These are phyloP conservation scores for Dermatophagoides farinae DNA, from an alignment of 1,140 invertebrate species.

Conservation along the genomic window DNA sequence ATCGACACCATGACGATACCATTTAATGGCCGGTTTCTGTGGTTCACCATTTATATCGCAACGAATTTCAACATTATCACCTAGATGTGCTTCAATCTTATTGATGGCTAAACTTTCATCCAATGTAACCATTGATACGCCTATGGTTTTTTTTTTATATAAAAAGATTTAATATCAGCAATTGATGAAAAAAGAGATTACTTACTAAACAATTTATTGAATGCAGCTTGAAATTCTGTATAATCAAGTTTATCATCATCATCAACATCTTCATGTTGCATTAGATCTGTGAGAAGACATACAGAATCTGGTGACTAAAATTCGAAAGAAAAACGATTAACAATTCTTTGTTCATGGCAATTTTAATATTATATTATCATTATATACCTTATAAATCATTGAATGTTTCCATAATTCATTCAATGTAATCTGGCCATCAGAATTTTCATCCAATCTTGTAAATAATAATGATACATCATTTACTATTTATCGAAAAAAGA, in stretches of 20 bases:
- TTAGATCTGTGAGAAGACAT: conserved; percentile 15
- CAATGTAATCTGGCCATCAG: conserved; percentile 14
- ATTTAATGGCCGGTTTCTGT: conserved; percentile 15
- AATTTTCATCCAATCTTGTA: conserved; percentile 13
- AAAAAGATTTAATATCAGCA: too few species aligned
- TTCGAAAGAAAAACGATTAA: not conserved
- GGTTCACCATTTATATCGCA: conserved; percentile 17
- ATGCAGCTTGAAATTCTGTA: conserved; percentile 16
- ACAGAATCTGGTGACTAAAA: not conserved
- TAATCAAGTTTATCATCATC: conserved; percentile 15
- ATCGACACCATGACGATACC: conserved; percentile 14
- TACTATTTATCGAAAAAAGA: not conserved
- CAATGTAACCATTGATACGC: conserved; percentile 15
- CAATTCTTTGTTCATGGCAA: not conserved
- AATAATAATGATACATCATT: conserved; percentile 15
- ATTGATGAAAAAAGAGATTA: not conserved
- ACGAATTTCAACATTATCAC: conserved; percentile 18
- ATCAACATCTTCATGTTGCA: conserved; percentile 16
- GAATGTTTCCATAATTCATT: conserved; percentile 17
- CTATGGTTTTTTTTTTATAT: not conserved
- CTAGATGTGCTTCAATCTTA: conserved; percentile 14
- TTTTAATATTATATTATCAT: not conserved
- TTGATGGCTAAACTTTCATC: conserved; percentile 15
- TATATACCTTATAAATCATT: conserved; percentile 10
- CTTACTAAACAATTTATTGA: conserved; percentile 16